These are phyloP conservation scores for Empidonax traillii DNA, from an alignment of 2,113 vertebrate species.

Conservation along the genomic window DNA sequence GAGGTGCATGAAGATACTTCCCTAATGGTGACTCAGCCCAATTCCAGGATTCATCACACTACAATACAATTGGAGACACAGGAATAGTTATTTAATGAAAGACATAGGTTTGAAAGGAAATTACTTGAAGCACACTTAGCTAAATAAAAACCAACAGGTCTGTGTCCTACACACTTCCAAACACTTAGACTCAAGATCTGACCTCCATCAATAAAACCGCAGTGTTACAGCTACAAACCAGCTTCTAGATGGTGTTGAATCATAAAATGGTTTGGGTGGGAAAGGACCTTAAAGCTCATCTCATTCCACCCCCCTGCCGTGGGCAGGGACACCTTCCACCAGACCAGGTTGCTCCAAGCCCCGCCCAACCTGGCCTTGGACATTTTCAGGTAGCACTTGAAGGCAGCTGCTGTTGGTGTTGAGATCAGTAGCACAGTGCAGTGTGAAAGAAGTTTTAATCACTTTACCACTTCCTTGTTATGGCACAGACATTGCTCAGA, in stretches of 20 bases:
- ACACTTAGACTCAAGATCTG: neutral
- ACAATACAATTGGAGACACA: neutral
- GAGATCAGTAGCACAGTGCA: neutral
- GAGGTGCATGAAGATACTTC: neutral
- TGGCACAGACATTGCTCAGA: neutral
- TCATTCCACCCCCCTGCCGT: neutral
- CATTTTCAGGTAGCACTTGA: neutral
- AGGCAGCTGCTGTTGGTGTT: neutral
- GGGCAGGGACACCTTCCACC: neutral
- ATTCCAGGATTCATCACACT: slow-evolving; percentile 12
- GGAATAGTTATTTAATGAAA: neutral
- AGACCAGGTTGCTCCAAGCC: neutral
- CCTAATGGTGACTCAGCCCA: slow-evolving; percentile 28
- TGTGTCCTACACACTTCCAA: neutral
- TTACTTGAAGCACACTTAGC: neutral
- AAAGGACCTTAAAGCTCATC: neutral
- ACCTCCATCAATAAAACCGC: neutral
- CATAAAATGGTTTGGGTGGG: neutral
- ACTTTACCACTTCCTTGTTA: rapidly evolving
- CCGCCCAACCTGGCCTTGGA: neutral
- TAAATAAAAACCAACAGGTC: neutral
- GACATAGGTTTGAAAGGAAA: neutral
- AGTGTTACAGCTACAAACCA: neutral
- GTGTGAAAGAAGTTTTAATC: neutral
- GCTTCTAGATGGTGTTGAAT: neutral